Evolutionary conservation across 1,140 invertebrate genomes (phyloP), one percentile per base, ranked within the genome.

Genomic region (Nasonia longicornis): DNA sequence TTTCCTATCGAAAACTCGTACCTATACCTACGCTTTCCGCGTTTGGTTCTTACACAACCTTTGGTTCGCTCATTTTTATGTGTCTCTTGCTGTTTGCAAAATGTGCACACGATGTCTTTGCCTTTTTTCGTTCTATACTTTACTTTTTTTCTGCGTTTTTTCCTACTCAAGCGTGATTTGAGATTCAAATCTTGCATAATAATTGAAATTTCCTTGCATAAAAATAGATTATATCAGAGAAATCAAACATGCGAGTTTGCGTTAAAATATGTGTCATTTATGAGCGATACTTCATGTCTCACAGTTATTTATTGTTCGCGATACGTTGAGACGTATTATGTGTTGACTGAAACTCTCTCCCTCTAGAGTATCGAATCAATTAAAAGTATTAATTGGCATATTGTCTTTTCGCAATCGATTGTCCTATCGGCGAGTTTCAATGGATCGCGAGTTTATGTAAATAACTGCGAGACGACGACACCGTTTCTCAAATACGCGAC

Each of bases 21-120:
- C 52, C 52, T 58, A 10, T 81, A 70, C 42, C 73, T 76, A 76
- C 73, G 66, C 38, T 76, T 78, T 74, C 67, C 58, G 29, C 79
- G 79, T 81, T 77, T 81, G 31, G 66, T 77, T 71, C 70, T 71
- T 70, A 64, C 11, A 73, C 10, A 66, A 77, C 66, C 64, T 38
- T 71, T 81, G 74, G 66, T 77, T 81, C 26, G 66, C 80, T 22
- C 20, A 71, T 52, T 22, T 58, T 81, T 71, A 75, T 69, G 72
- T 76, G 73, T 81, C 80, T 77, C 74, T 77, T 77, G 16, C 31
- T 79, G 14, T 77, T 77, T 77, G 58, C 26, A 72, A 58, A 20
- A 52, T 71, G n/a, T 38, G 20, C 63, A 16, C 73, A 73, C 7
- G 42, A 79, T 69, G 38, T 80, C 42, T 81, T 52, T 81, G 26